Base-by-base conservation (phyloP, 1,140 invertebrate genomes). In the Drosophila albomicans region DNA sequence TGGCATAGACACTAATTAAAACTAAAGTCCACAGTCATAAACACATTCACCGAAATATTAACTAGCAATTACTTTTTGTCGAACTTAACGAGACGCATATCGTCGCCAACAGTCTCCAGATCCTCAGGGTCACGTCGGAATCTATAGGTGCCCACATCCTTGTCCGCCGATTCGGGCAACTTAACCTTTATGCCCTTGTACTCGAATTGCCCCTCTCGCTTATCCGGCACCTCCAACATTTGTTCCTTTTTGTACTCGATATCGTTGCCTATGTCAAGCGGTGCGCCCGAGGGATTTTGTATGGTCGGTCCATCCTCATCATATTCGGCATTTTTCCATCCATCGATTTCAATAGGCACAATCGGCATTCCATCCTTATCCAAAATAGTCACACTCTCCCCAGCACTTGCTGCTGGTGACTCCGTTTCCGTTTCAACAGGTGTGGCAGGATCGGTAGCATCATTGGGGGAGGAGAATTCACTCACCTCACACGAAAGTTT, bases 151-250 rank as follows among this genome's bases (percentile, higher is more conserved):
- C 82, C 82, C 20, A 88, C 25, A 48, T 87, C 77, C 38, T 78
- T 61, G 62, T 46, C 57, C 0, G 77, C 77, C 2, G 51, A 38
- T 7, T 78, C 67, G 0, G 84, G 84, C n/a, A 87, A 28, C 16
- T 65, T 82, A 10, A 87, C 66, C 20, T 88, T 87, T 1, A 87
- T 87, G 25, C 82, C 82, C 43, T 84, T 80, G 48, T 87, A 87
- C 10, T 88, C 73, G 4, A 70, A 62, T 1, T 68, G 43, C 0
- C 61, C 82, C 11, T 88, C 69, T 3, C 82, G 73, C 3, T 58
- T 38, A 16, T 82, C 77, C 0, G 82, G 82, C 7, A 87, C 85
- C 3, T 54, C 65, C 0, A 87, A 66, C 10, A 30, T 3, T 20
- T 67, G 45, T 20, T 88, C 65, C 0, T 43, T 45, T 48, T 87